These are phyloP conservation scores for Stenodema calcarata DNA, from an alignment of 2,888 invertebrate species.

Conservation along the genomic window DNA sequence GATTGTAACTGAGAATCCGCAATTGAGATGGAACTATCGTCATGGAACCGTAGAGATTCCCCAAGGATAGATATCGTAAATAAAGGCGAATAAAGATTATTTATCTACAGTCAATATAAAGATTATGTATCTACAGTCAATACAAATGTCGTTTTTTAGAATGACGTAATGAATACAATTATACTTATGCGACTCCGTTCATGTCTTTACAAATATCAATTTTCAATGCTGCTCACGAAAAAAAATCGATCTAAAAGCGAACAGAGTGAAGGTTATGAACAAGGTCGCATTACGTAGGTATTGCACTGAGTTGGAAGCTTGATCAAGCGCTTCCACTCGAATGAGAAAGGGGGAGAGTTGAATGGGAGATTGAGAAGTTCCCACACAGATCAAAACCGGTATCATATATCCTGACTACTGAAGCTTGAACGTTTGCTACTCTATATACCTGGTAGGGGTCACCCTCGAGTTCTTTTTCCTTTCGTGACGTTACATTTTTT, in stretches of 20 bases:
- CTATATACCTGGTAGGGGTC: constrained; percentile 21
- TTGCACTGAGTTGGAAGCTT: neutral
- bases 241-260: neutral
- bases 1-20: too few relatives aligned
- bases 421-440: constrained; percentile 20
- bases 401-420: constrained; percentile 18
- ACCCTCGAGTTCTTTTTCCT: neutral
- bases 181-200: too few relatives aligned
- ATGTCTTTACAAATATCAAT: too few relatives aligned
- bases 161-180: too few relatives aligned
- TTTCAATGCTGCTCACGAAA: too few relatives aligned
- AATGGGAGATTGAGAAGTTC: constrained; percentile 19
- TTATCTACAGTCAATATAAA: too few relatives aligned
- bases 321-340: constrained; percentile 12
- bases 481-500: neutral
- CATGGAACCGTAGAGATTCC: too few relatives aligned
- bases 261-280: neutral
- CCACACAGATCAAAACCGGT: constrained; percentile 26
- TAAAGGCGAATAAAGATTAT: too few relatives aligned
- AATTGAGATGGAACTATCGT: too few relatives aligned
- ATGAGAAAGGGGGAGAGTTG: constrained; percentile 4
- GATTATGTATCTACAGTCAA: too few relatives aligned
- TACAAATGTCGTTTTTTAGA: too few relatives aligned
- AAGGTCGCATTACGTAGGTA: neutral
- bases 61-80: too few relatives aligned